These are phyloP conservation scores for Antennarius striatus DNA, from an alignment of 2,113 vertebrate genomes.

Conservation along the genomic window DNA sequence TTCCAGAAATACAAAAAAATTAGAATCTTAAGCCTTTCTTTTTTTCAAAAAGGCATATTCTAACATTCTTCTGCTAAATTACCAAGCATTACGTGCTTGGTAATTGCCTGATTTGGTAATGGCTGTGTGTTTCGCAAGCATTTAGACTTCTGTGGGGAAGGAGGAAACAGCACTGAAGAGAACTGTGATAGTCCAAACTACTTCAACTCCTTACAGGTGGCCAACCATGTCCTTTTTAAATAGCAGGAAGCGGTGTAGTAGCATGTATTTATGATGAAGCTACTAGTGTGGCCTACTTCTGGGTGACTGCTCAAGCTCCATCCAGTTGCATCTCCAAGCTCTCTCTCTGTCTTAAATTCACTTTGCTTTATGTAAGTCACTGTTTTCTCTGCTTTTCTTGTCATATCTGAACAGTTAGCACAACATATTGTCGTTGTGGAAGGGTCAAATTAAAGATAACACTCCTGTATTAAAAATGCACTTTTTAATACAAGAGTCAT, in stretches of 20 bases:
- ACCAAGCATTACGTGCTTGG: too few relatives aligned
- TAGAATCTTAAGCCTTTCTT: too few relatives aligned
- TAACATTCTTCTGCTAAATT: too few relatives aligned
- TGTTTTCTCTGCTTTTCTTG: neutral
- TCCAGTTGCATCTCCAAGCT: neutral
- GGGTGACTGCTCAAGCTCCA: conserved; percentile 50
- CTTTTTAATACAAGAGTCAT: too few relatives aligned
- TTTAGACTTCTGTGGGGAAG: conserved; percentile 6
- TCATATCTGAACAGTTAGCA: neutral
- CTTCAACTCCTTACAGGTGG: conserved; percentile 53
- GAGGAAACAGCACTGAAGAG: conserved; percentile 15
- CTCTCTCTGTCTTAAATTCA: conserved; percentile 1
- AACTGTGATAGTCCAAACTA: conserved; percentile 32
- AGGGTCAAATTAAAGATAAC: too few relatives aligned
- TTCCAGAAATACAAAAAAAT: too few relatives aligned
- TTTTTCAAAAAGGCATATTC: too few relatives aligned
- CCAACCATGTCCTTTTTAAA: conserved; percentile 59
- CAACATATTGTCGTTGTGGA: too few relatives aligned
- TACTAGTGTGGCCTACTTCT: conserved; percentile 63
- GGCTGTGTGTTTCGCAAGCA: conserved; percentile 3
- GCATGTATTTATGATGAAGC: conserved; percentile 68
- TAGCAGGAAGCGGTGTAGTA: conserved; percentile 32
- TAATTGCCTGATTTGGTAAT: too few relatives aligned
- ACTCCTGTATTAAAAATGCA: too few relatives aligned
- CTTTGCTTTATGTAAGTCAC: conserved; percentile 7